These are phyloP conservation scores for Megamerina dolium DNA, from an alignment of 2,888 invertebrate genomes.

Conservation along the genomic window DNA sequence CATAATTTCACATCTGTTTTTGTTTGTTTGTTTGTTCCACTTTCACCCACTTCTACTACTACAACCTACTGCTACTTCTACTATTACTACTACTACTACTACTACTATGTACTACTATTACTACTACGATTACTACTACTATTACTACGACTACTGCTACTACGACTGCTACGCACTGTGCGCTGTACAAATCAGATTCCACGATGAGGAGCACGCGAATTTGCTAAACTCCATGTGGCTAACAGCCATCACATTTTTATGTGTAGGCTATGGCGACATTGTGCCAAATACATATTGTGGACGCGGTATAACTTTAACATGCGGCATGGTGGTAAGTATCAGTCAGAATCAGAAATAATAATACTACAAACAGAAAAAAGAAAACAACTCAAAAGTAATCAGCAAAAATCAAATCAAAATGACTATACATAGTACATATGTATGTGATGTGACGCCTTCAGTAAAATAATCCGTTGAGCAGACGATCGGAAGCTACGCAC, in stretches of 20 bases:
- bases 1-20: constrained; percentile 48
- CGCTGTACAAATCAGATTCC: constrained; percentile 64
- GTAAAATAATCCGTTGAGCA: no score
- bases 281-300: constrained; percentile 99
- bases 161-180: background rate
- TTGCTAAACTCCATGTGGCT: constrained; percentile 99
- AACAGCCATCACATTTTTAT: constrained; percentile 99
- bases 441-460: no score
- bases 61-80: background rate
- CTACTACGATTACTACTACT: no score
- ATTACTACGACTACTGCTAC: no score
- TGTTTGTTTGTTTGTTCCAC: constrained; percentile 47
- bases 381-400: background rate
- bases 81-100: constrained; percentile 5
- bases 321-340: constrained; percentile 97
- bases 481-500: no score
- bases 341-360: no score
- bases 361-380: constrained; percentile 1
- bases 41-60: constrained; percentile 21
- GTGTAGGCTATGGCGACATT: constrained; percentile 99
- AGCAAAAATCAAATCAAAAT: no score
- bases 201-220: constrained; percentile 97
- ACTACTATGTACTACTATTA: no score
- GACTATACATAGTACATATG: no score
- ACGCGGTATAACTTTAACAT: constrained; percentile 95